Base-by-base conservation (phyloP, 2,797 vertebrate species). In the Tinamus major region DNA sequence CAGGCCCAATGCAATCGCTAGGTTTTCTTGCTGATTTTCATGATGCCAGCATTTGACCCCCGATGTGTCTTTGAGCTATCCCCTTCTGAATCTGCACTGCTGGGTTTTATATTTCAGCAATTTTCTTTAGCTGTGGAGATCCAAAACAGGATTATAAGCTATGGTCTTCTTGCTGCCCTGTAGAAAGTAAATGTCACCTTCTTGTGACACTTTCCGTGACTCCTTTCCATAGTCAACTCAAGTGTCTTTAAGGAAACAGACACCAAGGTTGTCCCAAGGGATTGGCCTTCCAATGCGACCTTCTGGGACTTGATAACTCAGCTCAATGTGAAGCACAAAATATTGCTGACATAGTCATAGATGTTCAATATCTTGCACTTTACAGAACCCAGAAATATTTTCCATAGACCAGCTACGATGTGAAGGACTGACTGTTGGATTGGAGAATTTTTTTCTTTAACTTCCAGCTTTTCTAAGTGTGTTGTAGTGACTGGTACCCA, bases 1-100 rank as follows among this genome's bases (percentile, higher is more conserved):
- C 76, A 76, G 87, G 65, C 89, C 68, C 75, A 81, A 15, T 6
- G 10, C 63, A 86, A 75, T 49, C 78, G 76, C 90, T 74, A 61
- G 78, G 87, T 94, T 95, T 96, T 88, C 91, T 90, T 92, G 53
- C 79, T 92, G 81, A 78, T 93, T 89, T 91, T 79, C 70, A 48
- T 69, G 86, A 68, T 77, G 69, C 41, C 0, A 2, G 65, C 48
- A 27, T 90, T 93, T 90, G 68, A 84, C 48, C 44, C 19, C 84
- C 62, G 35, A 56, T 16, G 31, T 67, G 70, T 71, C 41, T 86
- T 94, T 86, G 86, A 80, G 51, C 49, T 48, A 84, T 79, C 41
- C 39, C 19, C 18, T 2, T 87, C 65, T 90, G 33, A 95, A 61
- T 85, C 39, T 44, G 51, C 11, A 2, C 21, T 74, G 41, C 0